Conservation (phyloP, 2,113 vertebrate genomes). For the Ia io region DNA sequence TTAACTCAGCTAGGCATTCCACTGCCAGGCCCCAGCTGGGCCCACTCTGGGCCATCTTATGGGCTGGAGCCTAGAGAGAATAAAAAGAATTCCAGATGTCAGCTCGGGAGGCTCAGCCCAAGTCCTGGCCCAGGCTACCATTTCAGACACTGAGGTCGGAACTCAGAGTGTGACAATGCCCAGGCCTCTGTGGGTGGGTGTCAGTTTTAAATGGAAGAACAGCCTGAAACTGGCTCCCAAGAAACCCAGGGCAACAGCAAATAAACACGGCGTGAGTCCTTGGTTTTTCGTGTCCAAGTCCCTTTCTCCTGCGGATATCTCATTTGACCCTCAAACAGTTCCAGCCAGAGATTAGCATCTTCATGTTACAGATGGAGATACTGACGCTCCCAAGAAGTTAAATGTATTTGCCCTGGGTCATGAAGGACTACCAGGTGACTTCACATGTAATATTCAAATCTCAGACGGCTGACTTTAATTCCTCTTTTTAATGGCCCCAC, state of each 20-base stretch:
- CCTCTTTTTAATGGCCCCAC: background rate
- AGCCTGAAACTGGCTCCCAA: background rate
- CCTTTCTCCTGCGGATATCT: background rate
- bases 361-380: background rate
- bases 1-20: conserved; percentile 15
- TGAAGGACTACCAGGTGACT: background rate
- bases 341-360: background rate
- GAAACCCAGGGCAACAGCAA: background rate
- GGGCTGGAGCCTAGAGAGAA: background rate
- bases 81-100: background rate
- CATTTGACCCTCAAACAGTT: background rate
- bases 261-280: background rate
- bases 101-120: background rate
- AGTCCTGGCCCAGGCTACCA: background rate
- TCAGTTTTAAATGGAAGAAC: background rate
- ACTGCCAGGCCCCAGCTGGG: background rate
- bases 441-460: background rate
- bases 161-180: background rate
- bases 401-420: background rate
- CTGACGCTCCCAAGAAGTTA: background rate
- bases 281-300: background rate
- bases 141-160: background rate
- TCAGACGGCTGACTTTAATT: background rate
- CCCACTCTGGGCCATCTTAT: background rate
- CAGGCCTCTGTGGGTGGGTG: background rate